Base-by-base conservation (phyloP, 2,113 vertebrate species). In the Phyllostomus hastatus region DNA sequence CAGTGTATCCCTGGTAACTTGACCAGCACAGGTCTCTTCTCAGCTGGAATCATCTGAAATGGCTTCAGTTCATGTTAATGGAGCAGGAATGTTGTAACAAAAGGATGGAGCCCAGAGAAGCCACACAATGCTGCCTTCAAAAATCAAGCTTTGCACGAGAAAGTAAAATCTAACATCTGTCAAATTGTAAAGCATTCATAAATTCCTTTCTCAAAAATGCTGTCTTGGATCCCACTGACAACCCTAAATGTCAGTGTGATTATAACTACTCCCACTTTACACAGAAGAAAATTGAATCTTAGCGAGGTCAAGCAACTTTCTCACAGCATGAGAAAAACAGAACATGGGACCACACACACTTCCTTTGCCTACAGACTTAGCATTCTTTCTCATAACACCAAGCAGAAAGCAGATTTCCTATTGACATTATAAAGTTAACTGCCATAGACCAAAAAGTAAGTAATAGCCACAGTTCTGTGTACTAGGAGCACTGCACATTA, bases 381-480 rank as follows among this genome's bases (percentile, higher is more conserved):
- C 6, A 0, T 7, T 48, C 38, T 28, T 78, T 20, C 52, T n/a
- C n/a, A 0, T 19, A 3, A 19, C 19, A 19, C 10, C 0, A 24
- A 41, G 3, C 28, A 35, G 12, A 52, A 10, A 22, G 50, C 16
- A 35, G 48, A 6, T 41, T 19, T 41, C 66, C 46, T 9, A 1
- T 10, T 50, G 15, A 57, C 15, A 48, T 31, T 61, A 67, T 66
- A 17, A 15, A 72, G 31, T 78, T 10, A 67, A 67, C 41, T 17
- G 57, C 31, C 64, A 33, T 35, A n/a, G 52, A 14, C 10, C 35
- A 35, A 52, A n/a, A 12, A 1, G 17, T 10, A 10, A 61, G 50
- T 35, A 48, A 22, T 1, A 5, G 72, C 10, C 72, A 31, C 9
- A 0, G 4, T 57, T 76, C 66, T 48, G 17, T 4, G 10, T 16